Evolutionary conservation across 2,888 invertebrate genomes (phyloP).

Genomic region (Parthenolecanium corni): DNA sequence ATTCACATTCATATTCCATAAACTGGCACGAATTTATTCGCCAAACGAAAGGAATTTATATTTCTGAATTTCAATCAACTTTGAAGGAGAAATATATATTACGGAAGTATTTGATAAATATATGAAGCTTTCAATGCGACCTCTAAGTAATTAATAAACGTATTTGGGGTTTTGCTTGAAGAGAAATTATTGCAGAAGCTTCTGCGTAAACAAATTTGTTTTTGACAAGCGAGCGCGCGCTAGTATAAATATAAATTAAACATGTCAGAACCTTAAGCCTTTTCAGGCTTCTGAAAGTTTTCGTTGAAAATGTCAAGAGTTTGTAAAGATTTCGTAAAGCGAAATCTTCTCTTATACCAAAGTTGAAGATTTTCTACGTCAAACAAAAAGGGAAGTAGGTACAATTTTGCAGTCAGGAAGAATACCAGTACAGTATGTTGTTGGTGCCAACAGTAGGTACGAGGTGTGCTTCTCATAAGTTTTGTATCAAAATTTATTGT

Average conservation of each 20-base stretch:
- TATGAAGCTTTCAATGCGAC: no score
- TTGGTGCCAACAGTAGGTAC: neutral
- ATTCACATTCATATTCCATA: no score
- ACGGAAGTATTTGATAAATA: no score
- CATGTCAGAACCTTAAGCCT: constrained; percentile 16
- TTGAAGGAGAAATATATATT: no score
- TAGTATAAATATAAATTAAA: constrained; percentile 7
- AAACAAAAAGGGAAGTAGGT: neutral
- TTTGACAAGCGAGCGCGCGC: constrained; percentile 8
- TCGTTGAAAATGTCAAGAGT: constrained; percentile 19
- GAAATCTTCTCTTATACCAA: constrained; percentile 14
- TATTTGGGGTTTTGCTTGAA: no score
- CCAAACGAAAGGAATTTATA: no score
- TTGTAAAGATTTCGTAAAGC: constrained; percentile 17
- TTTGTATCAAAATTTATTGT: constrained; percentile 22
- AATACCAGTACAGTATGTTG: constrained; percentile 11
- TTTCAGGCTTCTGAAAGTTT: neutral
- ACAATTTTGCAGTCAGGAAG: neutral
- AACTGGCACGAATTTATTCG: no score
- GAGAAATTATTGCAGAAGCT: no score
- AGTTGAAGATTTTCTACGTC: neutral
- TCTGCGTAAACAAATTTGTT: constrained; percentile 1
- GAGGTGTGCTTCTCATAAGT: neutral
- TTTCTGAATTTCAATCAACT: no score
- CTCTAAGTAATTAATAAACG: no score